phyloP scores from a whole-genome alignment of 2,797 vertebrate genomes.

The Falco concolor region DNA sequence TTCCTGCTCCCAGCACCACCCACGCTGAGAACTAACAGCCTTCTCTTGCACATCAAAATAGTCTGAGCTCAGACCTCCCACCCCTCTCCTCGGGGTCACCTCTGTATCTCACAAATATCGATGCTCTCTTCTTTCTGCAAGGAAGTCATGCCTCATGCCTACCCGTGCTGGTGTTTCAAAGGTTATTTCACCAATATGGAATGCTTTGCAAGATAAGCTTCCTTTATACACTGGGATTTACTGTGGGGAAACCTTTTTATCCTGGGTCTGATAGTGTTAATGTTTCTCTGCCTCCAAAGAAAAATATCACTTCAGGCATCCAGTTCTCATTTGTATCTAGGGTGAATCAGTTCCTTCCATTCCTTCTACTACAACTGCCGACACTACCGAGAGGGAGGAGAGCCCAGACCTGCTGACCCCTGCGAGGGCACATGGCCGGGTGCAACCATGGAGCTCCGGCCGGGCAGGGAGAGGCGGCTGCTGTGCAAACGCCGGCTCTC shows the following conservation, averaged over 20 bases:
- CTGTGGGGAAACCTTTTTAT: not conserved
- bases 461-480: not conserved
- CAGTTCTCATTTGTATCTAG: not conserved
- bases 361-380: not conserved
- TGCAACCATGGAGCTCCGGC: rapidly evolving
- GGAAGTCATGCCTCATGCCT: not conserved
- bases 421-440: not conserved
- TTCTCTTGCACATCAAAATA: not conserved
- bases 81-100: not conserved
- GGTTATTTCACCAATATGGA: not conserved
- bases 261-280: not conserved
- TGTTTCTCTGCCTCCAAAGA: not conserved
- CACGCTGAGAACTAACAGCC: not conserved
- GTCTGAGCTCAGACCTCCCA: not conserved
- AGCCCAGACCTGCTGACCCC: not conserved
- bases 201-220: not conserved
- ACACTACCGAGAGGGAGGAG: rapidly evolving
- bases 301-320: not conserved
- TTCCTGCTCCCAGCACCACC: not conserved
- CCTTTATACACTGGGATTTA: not conserved
- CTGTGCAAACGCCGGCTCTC: not conserved
- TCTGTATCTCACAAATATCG: not conserved
- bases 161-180: not conserved
- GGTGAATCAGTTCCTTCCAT: not conserved
- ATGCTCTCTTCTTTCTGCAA: not conserved